Percentiles rank a stretch among this genome's conserved stretches.
Conservation (phyloP, 2,797 vertebrate species). For the Phrynocephalus vlangalii region DNA sequence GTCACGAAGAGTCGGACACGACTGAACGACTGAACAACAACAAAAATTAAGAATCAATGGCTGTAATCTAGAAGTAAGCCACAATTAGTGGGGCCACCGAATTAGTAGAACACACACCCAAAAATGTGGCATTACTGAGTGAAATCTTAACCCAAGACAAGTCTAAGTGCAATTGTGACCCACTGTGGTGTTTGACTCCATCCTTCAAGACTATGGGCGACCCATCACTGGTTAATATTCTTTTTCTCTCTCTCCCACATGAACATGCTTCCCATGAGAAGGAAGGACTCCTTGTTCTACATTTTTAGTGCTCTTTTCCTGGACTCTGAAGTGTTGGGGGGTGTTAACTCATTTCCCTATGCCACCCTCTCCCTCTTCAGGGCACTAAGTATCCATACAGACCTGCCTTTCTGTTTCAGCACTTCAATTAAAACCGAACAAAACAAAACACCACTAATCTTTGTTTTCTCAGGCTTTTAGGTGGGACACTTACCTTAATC, state of each 20-base stretch:
- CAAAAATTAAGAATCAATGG: too few species aligned
- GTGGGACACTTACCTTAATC: constrained; percentile 81
- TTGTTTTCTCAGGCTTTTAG: constrained; percentile 79
- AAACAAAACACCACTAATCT: constrained; percentile 63
- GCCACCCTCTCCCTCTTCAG: constrained; percentile 19
- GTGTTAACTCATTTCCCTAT: constrained; percentile 50
- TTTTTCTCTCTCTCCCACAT: neutral
- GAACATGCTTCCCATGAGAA: neutral
- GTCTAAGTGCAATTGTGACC: neutral
- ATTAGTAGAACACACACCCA: neutral
- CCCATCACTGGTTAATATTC: neutral
- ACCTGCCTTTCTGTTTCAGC: constrained; percentile 74
- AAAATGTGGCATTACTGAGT: neutral
- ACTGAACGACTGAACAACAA: too few species aligned
- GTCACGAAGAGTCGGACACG: too few species aligned
- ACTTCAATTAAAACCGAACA: constrained; percentile 57
- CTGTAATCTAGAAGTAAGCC: too few species aligned
- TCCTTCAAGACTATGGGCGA: neutral
- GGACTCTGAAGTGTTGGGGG: constrained; percentile 45
- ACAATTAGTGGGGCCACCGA: too few species aligned
- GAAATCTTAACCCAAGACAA: neutral
- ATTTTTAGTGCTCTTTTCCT: constrained; percentile 52
- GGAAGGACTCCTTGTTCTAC: neutral
- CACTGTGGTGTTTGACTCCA: neutral
- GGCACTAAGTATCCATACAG: constrained; percentile 59